phyloP scores from a whole-genome alignment of 2,113 vertebrate genomes.

The Heterotilapia buettikoferi region DNA sequence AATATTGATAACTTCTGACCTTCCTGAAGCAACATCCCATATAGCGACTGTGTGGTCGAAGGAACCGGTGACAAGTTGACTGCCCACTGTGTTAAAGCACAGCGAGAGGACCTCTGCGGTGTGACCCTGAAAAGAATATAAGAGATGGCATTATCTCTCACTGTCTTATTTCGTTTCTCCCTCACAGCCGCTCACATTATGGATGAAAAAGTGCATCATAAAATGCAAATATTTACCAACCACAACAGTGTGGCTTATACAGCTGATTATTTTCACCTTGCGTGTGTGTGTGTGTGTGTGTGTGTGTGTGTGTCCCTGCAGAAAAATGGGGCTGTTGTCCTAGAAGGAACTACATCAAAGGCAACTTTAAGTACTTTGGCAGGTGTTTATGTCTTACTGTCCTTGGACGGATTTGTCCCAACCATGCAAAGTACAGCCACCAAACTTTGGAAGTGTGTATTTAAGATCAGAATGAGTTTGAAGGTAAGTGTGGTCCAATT shows the following conservation, averaged over 20 bases:
- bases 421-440: neutral
- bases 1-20: conserved; percentile 65
- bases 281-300: neutral
- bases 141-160: neutral
- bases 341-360: neutral
- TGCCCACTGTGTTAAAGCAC: conserved; percentile 85
- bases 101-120: conserved; percentile 86
- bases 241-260: neutral
- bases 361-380: neutral
- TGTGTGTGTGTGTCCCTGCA: neutral
- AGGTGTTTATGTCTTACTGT: neutral
- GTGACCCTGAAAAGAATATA: conserved; percentile 77
- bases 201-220: neutral
- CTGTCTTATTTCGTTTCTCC: neutral
- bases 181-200: neutral
- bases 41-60: conserved; percentile 86
- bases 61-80: conserved; percentile 87
- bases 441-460: neutral
- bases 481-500: neutral
- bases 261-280: neutral
- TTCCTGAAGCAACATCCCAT: conserved; percentile 88
- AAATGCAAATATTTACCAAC: neutral
- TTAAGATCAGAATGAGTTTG: neutral
- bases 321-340: neutral
- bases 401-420: neutral